Evolutionary conservation across 2,888 invertebrate species (phyloP).

Genomic region (Apantesis nais): DNA sequence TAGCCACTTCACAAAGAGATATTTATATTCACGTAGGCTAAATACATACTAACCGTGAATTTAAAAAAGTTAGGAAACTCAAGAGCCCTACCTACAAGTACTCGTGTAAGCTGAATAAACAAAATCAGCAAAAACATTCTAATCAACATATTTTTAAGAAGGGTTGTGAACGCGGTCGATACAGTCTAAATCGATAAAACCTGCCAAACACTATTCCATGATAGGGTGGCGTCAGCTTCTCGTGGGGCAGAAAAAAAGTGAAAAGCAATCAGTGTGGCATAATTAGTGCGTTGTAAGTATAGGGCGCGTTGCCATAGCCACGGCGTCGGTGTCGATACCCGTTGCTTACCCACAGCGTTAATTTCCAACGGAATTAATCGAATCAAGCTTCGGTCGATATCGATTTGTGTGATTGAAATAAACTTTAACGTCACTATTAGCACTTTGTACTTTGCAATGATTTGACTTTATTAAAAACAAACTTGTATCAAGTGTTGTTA

Average conservation of each 20-base stretch:
- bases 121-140: slow-evolving; percentile 41
- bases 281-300: slow-evolving; percentile 85
- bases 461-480: slow-evolving; percentile 6
- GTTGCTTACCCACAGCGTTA: slow-evolving; percentile 80
- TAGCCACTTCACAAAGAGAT: background rate
- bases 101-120: slow-evolving; percentile 13
- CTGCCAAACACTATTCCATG: slow-evolving; percentile 67
- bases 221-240: slow-evolving; percentile 82
- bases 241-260: slow-evolving; percentile 82
- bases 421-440: slow-evolving; percentile 53
- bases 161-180: slow-evolving; percentile 50
- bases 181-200: slow-evolving; percentile 63
- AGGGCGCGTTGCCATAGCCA: slow-evolving; percentile 81
- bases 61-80: slow-evolving; percentile 1
- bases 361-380: slow-evolving; percentile 83
- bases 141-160: slow-evolving; percentile 46
- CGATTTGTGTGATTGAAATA: slow-evolving; percentile 70
- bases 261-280: slow-evolving; percentile 86
- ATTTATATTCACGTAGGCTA: background rate
- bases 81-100: background rate
- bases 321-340: slow-evolving; percentile 79
- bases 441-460: slow-evolving; percentile 23
- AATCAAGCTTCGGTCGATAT: slow-evolving; percentile 76
- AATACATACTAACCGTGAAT: background rate
- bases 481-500: background rate